These are phyloP conservation scores for Spondyliosoma cantharus DNA, from an alignment of 2,797 vertebrate genomes.

Conservation along the genomic window DNA sequence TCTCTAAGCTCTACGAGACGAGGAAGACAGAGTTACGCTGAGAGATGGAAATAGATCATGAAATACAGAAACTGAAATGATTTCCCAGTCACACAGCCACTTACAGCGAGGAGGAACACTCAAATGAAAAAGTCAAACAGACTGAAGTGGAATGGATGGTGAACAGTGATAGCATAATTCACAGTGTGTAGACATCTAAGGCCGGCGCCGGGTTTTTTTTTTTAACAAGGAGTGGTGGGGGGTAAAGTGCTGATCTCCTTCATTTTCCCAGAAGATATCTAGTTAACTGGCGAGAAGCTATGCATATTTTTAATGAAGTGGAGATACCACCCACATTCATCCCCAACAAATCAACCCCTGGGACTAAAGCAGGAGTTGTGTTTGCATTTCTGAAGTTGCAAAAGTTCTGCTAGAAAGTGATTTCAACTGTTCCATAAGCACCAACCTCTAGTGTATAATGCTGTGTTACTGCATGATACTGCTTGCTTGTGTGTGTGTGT, in stretches of 20 bases:
- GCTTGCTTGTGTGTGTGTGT: not conserved
- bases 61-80: constrained; percentile 75
- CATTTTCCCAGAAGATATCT: constrained; percentile 76
- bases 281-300: constrained; percentile 72
- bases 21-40: constrained; percentile 63
- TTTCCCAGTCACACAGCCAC: constrained; percentile 78
- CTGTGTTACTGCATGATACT: constrained; percentile 13
- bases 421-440: constrained; percentile 65
- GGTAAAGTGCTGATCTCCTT: constrained; percentile 75
- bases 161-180: constrained; percentile 74
- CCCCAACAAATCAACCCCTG: constrained; percentile 72
- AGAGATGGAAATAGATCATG: constrained; percentile 82
- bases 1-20: constrained; percentile 68
- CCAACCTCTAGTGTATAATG: constrained; percentile 28
- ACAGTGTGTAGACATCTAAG: constrained; percentile 74
- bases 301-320: constrained; percentile 76
- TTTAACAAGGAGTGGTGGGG: constrained; percentile 73
- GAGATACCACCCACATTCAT: constrained; percentile 76
- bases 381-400: constrained; percentile 74
- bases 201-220: constrained; percentile 50
- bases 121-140: constrained; percentile 73
- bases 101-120: constrained; percentile 71
- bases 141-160: constrained; percentile 69
- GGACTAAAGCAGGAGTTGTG: constrained; percentile 72
- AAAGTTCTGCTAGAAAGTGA: constrained; percentile 74